Evolutionary conservation across 2,113 vertebrate species (phyloP).

Genomic region (Platanista minor): DNA sequence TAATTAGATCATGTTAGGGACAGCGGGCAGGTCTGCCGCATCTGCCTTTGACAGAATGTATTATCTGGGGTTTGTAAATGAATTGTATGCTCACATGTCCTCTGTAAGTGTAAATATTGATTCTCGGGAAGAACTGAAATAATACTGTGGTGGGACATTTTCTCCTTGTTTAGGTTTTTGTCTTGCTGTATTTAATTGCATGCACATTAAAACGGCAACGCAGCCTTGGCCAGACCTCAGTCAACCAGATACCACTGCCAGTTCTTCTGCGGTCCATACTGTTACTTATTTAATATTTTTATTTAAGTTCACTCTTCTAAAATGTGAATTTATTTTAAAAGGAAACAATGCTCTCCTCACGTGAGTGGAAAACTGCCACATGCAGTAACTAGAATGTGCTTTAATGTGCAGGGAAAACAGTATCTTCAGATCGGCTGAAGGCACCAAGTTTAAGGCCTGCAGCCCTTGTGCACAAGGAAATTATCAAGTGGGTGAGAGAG

Average conservation of each 20-base stretch:
- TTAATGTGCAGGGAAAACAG: neutral
- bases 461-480: neutral
- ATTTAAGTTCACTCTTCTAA: neutral
- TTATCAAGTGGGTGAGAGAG: neutral
- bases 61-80: neutral
- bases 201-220: neutral
- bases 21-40: no score
- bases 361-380: neutral
- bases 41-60: neutral
- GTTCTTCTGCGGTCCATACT: neutral
- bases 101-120: neutral
- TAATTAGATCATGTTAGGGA: neutral
- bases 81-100: neutral
- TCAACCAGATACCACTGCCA: neutral
- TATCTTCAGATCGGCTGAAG: neutral
- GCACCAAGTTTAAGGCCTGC: neutral
- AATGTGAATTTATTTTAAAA: neutral
- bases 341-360: neutral
- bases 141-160: neutral
- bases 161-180: neutral
- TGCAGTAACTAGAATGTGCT: neutral
- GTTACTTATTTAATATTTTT: neutral
- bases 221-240: neutral
- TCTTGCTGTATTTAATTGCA: neutral
- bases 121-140: neutral